Base-by-base conservation (phyloP, 2,113 vertebrate genomes). In the Mungos mungo region DNA sequence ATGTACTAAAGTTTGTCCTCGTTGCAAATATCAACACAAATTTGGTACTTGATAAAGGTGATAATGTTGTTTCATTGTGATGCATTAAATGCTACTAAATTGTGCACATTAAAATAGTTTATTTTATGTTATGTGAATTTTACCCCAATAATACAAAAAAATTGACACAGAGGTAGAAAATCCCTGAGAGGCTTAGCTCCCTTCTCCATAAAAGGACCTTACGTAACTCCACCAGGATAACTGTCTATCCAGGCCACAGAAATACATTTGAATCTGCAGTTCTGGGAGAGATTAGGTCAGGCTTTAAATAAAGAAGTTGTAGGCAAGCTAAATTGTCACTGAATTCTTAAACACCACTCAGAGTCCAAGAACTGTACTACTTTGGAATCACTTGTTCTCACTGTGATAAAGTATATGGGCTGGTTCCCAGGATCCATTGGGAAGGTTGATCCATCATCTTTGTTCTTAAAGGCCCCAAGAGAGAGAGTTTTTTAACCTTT, bases 261-360 rank as follows among this genome's bases (percentile, higher is more conserved):
- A 92, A 83, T 96, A 47, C 79, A 6, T 76, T 93, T 95, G 90
- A 92, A 90, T 90, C 25, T 95, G 14, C 14, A 50, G 81, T 95
- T 87, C 93, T 69, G 50, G 71, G 31, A 54, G 33, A 93, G 31
- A 81, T 81, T 92, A 90, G 38, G 57, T 80, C 81, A 90, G 13
- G 47, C 9, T 90, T 94, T 94, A 79, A 93, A 69, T 92, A 68
- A 95, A 74, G 60, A 95, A 79, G 19, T 38, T 92, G 60, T 74
- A 89, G 68, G 69, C 93, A 88, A 96, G 47, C 83, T 65, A 84
- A 89, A 57, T 71, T 83, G 80, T 92, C 76, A 45, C 57, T 41
- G 50, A 88, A 79, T 93, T 77, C 91, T 80, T 89, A 71, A 45
- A 68, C 35, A 79, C 12, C 33, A 52, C 60, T 79, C 11, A 38